Conservation (phyloP, 2,888 invertebrate species). For the Eubasilissa splendida region DNA sequence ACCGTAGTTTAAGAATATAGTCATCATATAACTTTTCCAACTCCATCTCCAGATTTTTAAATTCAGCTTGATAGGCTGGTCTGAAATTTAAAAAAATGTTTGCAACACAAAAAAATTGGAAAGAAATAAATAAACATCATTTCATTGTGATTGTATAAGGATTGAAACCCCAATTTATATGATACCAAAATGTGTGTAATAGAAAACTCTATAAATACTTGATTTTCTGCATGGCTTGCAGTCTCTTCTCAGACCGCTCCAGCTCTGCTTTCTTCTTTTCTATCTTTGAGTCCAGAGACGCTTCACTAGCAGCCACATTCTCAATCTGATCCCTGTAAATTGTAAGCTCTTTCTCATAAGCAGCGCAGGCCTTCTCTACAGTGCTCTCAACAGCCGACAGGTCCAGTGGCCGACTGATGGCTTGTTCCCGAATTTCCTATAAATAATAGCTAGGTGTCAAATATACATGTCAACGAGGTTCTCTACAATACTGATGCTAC, state of each 20-base stretch:
- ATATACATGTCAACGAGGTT: too few species aligned
- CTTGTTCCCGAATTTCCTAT: conserved; percentile 83
- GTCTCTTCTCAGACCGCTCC: conserved; percentile 92
- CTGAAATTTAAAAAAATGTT: conserved; percentile 65
- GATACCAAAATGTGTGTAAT: too few species aligned
- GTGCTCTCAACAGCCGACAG: conserved; percentile 85
- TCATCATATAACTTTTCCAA: conserved; percentile 87
- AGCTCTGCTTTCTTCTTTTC: conserved; percentile 92
- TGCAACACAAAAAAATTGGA: not conserved
- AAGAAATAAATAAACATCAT: too few species aligned
- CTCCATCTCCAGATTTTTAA: conserved; percentile 89
- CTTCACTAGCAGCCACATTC: conserved; percentile 90
- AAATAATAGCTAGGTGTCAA: not conserved
- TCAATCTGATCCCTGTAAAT: conserved; percentile 85
- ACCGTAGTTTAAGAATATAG: conserved; percentile 91
- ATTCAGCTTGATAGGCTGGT: conserved; percentile 97
- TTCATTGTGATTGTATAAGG: too few species aligned
- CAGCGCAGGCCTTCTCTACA: conserved; percentile 82
- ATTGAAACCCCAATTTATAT: too few species aligned
- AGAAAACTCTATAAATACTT: conserved; percentile 70
- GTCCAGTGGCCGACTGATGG: conserved; percentile 89
- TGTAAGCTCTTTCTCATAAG: conserved; percentile 79
- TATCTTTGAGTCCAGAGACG: conserved; percentile 91
- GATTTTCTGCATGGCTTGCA: conserved; percentile 95
- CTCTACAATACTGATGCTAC: too few species aligned